phyloP scores from a whole-genome alignment of 1,140 invertebrate genomes.

The Drosophila funebris region DNA sequence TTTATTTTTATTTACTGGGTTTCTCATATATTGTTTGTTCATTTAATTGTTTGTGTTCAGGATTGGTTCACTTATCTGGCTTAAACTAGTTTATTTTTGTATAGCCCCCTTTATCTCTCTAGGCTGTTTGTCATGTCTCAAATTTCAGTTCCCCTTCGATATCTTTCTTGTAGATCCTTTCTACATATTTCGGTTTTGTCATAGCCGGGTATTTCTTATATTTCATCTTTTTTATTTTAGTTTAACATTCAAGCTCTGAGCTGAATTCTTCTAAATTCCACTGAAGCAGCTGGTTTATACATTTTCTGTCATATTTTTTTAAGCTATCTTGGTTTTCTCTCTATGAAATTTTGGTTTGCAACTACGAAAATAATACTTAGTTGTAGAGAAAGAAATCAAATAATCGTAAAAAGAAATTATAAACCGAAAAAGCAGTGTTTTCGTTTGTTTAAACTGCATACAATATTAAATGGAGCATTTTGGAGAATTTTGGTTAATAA shows the following conservation, averaged over 20 bases:
- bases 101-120: conserved; percentile 60
- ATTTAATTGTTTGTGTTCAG: conserved; percentile 15
- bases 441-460: conserved; percentile 8
- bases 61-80: conserved; percentile 36
- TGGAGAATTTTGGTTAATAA: conserved; percentile 48
- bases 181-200: conserved; percentile 25
- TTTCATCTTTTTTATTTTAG: conserved; percentile 15
- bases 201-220: conserved; percentile 24
- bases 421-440: conserved; percentile 13
- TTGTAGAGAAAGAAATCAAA: conserved; percentile 11
- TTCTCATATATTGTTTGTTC: conserved; percentile 14
- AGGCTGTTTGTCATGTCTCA: conserved; percentile 48
- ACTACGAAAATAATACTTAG: conserved; percentile 41
- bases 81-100: conserved; percentile 22
- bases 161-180: neutral
- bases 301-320: neutral
- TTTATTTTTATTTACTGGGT: conserved; percentile 10
- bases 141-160: neutral
- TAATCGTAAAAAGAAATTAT: conserved; percentile 13
- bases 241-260: conserved; percentile 1
- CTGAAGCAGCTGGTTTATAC: conserved; percentile 56
- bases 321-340: conserved; percentile 7
- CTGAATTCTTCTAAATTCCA: conserved; percentile 31
- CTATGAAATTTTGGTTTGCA: conserved; percentile 52
- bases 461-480: conserved; percentile 38